Evolutionary conservation across 2,113 vertebrate genomes (phyloP).

Genomic region (Morone chrysops): DNA sequence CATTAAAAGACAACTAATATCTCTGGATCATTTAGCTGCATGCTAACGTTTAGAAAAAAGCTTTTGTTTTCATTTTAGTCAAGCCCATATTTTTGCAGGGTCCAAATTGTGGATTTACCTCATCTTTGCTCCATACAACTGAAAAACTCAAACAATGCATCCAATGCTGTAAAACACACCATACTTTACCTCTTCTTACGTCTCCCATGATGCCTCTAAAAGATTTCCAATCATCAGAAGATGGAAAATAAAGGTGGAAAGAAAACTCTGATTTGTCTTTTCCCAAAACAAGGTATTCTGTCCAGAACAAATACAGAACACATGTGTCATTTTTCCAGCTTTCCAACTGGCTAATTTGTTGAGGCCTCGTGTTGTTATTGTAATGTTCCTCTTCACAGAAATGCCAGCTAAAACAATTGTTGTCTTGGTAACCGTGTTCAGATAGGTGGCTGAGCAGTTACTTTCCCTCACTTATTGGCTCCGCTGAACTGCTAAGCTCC

Average conservation of each 20-base stretch:
- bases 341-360: conserved; percentile 62
- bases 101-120: background rate
- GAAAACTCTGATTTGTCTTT: conserved; percentile 43
- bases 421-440: conserved; percentile 54
- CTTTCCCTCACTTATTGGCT: conserved; percentile 24
- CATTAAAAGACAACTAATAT: conserved; percentile 69
- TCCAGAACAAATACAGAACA: conserved; percentile 67
- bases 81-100: background rate
- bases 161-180: background rate
- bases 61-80: background rate
- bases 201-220: conserved; percentile 37
- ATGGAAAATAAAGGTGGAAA: conserved; percentile 58
- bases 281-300: conserved; percentile 45
- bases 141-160: background rate
- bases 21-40: conserved; percentile 60
- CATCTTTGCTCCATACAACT: background rate
- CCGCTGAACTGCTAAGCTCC: conserved; percentile 5
- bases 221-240: conserved; percentile 34
- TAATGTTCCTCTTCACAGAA: conserved; percentile 58
- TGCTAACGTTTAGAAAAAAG: conserved; percentile 31
- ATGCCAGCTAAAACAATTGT: conserved; percentile 67
- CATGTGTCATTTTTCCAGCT: conserved; percentile 63
- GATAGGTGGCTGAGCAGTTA: conserved; percentile 37
- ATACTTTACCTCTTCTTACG: background rate
- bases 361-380: conserved; percentile 63